phyloP scores from a whole-genome alignment of 92 coral and sea anemone genomes.

The Ricordea florida region DNA sequence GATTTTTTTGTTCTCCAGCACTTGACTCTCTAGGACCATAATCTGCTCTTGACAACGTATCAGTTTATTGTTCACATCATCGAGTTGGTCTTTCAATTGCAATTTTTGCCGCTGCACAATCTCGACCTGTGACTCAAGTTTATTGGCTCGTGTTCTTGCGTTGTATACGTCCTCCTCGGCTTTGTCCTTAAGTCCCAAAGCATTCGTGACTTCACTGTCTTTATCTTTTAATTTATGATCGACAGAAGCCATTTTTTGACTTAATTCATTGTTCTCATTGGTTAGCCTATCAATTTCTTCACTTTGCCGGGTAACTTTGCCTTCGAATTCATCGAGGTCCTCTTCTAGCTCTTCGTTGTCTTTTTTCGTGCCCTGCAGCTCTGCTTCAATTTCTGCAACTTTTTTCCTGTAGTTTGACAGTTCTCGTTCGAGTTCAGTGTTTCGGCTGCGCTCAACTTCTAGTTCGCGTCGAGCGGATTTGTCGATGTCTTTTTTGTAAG shows the following conservation, averaged over 20 bases:
- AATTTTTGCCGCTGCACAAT: conserved; percentile 70
- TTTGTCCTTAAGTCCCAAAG: conserved; percentile 63
- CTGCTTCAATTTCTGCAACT: conserved; percentile 82
- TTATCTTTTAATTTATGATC: conserved; percentile 73
- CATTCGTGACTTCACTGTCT: conserved; percentile 68
- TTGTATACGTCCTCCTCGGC: conserved; percentile 73
- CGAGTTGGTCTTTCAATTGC: conserved; percentile 74
- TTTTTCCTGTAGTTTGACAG: conserved; percentile 66
- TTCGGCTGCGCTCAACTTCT: conserved; percentile 72
- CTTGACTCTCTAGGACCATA: conserved; percentile 75
- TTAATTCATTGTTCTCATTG: conserved; percentile 55
- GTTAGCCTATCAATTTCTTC: conserved; percentile 76
- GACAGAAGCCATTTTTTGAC: conserved; percentile 30
- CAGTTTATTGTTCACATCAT: conserved; percentile 67
- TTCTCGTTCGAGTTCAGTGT: conserved; percentile 77
- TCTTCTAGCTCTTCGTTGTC: conserved; percentile 87
- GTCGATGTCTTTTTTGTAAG: conserved; percentile 65
- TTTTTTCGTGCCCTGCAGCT: conserved; percentile 59
- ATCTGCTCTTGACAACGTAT: conserved; percentile 65
- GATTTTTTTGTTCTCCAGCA: conserved; percentile 69
- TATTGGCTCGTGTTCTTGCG: conserved; percentile 65
- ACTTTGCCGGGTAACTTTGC: conserved; percentile 49
- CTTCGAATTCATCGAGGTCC: conserved; percentile 84
- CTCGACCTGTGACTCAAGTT: conserved; percentile 85
- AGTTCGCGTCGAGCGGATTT: conserved; percentile 77